These are phyloP conservation scores for Cirrhinus mrigala DNA, from an alignment of 2,797 vertebrate genomes.

Conservation along the genomic window DNA sequence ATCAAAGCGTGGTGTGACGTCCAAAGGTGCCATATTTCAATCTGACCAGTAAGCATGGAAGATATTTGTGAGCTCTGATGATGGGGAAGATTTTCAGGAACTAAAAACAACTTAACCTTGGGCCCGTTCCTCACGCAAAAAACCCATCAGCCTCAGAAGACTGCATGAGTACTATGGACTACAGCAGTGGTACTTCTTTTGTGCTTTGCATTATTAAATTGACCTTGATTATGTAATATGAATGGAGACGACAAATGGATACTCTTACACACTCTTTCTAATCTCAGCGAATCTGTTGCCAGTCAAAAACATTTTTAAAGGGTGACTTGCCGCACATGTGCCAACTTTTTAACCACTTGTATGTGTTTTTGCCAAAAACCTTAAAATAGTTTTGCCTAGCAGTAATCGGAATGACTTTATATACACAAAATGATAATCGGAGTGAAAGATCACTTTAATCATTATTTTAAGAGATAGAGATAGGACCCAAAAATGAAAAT, in stretches of 20 bases:
- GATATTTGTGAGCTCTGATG: not conserved
- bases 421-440: not conserved
- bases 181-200: not conserved
- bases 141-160: not conserved
- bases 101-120: not conserved
- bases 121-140: not conserved
- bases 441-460: not conserved
- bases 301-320: slow-evolving; percentile 17
- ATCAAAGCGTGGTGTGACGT: not conserved
- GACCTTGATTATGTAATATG: not conserved
- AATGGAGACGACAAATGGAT: not conserved
- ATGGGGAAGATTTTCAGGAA: not conserved
- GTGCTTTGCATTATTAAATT: not conserved
- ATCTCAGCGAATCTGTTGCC: slow-evolving; percentile 5
- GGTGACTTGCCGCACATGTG: slow-evolving; percentile 46
- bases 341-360: slow-evolving; percentile 44
- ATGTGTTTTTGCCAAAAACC: slow-evolving; percentile 1
- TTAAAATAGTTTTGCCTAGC: not conserved
- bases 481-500: not conserved
- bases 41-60: not conserved
- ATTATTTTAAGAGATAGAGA: not conserved
- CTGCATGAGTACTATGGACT: not conserved
- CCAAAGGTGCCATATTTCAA: slow-evolving; percentile 8
- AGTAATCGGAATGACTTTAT: not conserved
- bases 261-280: not conserved